phyloP scores from a whole-genome alignment of 2,113 vertebrate species.

The Emydura subglobosa region DNA sequence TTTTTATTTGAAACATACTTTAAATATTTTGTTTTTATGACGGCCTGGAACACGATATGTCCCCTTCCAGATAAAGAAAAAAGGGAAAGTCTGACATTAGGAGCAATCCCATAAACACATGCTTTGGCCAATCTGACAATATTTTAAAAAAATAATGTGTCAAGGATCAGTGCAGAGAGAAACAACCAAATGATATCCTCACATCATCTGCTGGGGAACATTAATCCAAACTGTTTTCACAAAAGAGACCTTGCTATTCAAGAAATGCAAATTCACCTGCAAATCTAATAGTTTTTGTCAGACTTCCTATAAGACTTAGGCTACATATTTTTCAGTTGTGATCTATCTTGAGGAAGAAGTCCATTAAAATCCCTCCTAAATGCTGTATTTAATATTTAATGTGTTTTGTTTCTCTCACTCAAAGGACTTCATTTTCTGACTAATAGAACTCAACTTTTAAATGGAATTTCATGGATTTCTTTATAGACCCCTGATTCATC shows the following conservation, averaged over 20 bases:
- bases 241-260: constrained; percentile 16
- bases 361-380: constrained; percentile 18
- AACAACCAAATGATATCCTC: constrained; percentile 15
- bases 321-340: constrained; percentile 18
- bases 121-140: constrained; percentile 42
- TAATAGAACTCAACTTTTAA: constrained; percentile 29
- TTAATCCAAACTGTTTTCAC: background rate
- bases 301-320: background rate
- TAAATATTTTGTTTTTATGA: constrained; percentile 84
- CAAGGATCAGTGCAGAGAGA: constrained; percentile 25
- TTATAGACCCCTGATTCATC: background rate
- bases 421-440: constrained; percentile 26
- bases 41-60: constrained; percentile 77
- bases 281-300: constrained; percentile 6
- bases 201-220: background rate
- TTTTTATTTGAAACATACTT: constrained; percentile 85
- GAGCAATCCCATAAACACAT: constrained; percentile 68
- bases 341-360: constrained; percentile 33
- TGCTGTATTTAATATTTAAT: constrained; percentile 9
- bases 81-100: constrained; percentile 75
- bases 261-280: background rate
- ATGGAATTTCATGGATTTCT: constrained; percentile 23
- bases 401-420: background rate
- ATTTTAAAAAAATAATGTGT: constrained; percentile 29
- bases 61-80: constrained; percentile 71